phyloP scores from a whole-genome alignment of 2,888 invertebrate genomes.

The Lampropteryx suffumata region DNA sequence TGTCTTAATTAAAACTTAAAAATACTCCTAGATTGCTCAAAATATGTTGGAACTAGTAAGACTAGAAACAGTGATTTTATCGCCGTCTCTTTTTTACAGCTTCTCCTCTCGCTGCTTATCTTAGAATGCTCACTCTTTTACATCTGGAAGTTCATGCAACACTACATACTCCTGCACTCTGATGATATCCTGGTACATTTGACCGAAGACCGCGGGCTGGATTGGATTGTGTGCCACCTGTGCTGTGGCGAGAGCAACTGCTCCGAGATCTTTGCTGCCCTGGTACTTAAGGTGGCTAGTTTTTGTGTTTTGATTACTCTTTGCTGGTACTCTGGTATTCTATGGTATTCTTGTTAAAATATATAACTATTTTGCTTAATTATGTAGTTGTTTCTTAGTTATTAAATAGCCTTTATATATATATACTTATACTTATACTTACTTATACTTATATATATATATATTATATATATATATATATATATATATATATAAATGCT shows the following conservation, averaged over 20 bases:
- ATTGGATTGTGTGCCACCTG: conserved; percentile 55
- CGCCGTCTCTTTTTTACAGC: conserved; percentile 49
- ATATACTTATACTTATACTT: too few relatives aligned
- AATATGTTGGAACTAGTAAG: too few relatives aligned
- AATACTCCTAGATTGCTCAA: too few relatives aligned
- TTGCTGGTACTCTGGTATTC: conserved; percentile 31
- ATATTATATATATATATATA: too few relatives aligned
- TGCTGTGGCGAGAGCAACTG: conserved; percentile 53
- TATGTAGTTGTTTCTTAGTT: too few relatives aligned
- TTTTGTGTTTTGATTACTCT: conserved; percentile 44
- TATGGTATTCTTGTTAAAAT: neutral
- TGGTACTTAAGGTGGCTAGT: conserved; percentile 48
- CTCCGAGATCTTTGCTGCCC: conserved; percentile 42
- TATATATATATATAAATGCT: too few relatives aligned
- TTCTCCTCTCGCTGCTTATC: conserved; percentile 43
- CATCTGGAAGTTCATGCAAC: conserved; percentile 51
- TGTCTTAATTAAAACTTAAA: too few relatives aligned
- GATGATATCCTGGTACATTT: conserved; percentile 53
- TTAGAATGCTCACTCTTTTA: conserved; percentile 51
- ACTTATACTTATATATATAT: too few relatives aligned
- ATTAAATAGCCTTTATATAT: too few relatives aligned
- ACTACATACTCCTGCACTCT: conserved; percentile 44
- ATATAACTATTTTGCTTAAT: too few relatives aligned
- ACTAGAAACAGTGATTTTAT: too few relatives aligned
- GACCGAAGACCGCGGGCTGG: conserved; percentile 42